Conservation (phyloP, 1,140 invertebrate species). For the Latrodectus geometricus region DNA sequence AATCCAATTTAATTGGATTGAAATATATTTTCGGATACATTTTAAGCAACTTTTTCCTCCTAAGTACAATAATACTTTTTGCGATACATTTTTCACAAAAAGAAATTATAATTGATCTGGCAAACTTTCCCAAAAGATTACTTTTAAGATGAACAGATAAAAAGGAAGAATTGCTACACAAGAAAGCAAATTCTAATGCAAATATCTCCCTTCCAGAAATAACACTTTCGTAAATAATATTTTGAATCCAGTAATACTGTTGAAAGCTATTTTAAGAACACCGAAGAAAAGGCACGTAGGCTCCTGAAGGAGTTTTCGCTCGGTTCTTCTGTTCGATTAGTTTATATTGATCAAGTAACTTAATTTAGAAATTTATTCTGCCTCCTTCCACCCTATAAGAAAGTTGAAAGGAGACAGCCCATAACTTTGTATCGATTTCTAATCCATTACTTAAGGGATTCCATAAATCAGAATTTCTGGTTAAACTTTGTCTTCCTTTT, state of each 20-base stretch:
- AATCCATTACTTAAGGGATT: neutral
- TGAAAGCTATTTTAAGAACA: neutral
- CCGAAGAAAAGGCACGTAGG: neutral
- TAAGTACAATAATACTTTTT: no score
- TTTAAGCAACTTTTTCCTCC: no score
- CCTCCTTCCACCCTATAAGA: neutral
- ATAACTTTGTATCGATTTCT: neutral
- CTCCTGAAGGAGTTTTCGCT: neutral
- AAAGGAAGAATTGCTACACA: neutral
- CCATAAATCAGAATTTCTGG: neutral
- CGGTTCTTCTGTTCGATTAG: neutral
- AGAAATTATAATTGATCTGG: no score
- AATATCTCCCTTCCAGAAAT: neutral
- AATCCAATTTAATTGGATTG: no score
- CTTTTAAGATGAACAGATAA: neutral
- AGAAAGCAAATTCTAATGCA: neutral
- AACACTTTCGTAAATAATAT: neutral
- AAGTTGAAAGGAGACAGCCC: neutral
- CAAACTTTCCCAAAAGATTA: no score
- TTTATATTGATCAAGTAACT: slow-evolving; percentile 1
- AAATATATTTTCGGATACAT: no score
- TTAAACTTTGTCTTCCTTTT: neutral
- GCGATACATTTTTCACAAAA: no score
- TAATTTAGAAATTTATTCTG: neutral
- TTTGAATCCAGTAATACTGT: neutral